Evolutionary conservation across 1,140 invertebrate genomes (phyloP), one percentile per base, ranked within the genome.

Genomic region (Drosophila tropicalis): DNA sequence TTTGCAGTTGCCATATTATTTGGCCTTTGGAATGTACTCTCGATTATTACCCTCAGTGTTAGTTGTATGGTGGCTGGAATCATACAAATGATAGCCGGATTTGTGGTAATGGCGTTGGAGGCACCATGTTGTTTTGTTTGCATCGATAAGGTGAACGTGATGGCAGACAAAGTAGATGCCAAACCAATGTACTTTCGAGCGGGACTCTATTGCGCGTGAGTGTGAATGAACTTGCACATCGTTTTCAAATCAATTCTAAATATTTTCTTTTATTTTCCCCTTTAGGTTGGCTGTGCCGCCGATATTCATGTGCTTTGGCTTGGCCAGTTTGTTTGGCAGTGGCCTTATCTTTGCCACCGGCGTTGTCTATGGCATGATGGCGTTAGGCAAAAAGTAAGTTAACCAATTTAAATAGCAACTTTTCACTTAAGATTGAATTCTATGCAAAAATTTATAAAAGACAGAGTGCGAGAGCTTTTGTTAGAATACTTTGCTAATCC

Each of bases 81-180:
- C 67, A 95, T 96, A 93, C 97, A 98, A 94, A 96, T 98, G 95
- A 77, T 98, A 55, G 95, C 96, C 60, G 97, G 97, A 51, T 98
- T 98, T 93, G 81, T 97, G 63, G 95, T 98, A 54, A 94, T 98
- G 72, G 94, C 96, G 5, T 94, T 98, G 81, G 98, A 99, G 93
- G 98, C 98, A 10, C 98, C 98, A 0, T 98, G 97, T 91, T 98
- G 98, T 93, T 99, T 98, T 92, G 94, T 97, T 91, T 99, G 98
- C 93, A 95, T 99, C 73, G 98, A 98, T 90, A 96, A 97, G 93
- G 97, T 98, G 66, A 96, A 98, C 92, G 94, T 94, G 63, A 93
- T 98, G 25, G 96, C 96, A 55, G 95, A 95, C 79, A 96, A 94
- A 92, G 95, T 97, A 51, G 97, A 99, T 79, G 93, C 94, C 51